Evolutionary conservation across 2,888 invertebrate species (phyloP).

Genomic region (Biston betularia): DNA sequence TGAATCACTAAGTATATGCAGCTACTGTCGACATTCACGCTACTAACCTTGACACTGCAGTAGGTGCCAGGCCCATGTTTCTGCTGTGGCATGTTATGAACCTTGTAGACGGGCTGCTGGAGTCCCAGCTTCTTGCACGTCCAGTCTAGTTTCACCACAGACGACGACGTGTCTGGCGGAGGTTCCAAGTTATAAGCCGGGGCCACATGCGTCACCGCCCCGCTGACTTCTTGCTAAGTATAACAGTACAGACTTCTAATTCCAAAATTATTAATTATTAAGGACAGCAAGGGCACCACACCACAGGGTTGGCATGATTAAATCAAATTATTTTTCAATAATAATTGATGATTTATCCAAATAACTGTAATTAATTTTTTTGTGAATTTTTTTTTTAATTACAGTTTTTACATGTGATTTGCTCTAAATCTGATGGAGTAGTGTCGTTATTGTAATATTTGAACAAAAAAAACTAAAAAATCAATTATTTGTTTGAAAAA

Average conservation of each 20-base stretch:
- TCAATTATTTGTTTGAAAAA: too few species aligned
- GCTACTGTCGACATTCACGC: background rate
- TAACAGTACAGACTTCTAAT: background rate
- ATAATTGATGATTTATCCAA: too few species aligned
- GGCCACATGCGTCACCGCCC: conserved; percentile 65
- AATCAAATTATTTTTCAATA: too few species aligned
- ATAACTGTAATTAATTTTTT: too few species aligned
- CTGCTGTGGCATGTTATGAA: conserved; percentile 60
- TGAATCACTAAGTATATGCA: background rate
- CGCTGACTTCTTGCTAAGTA: conserved; percentile 61
- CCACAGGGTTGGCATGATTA: too few species aligned
- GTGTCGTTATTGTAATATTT: too few species aligned
- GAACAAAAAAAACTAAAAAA: too few species aligned
- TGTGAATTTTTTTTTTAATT: too few species aligned
- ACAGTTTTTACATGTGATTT: too few species aligned
- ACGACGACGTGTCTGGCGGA: conserved; percentile 74
- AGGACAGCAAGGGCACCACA: too few species aligned
- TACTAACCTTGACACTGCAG: conserved; percentile 75
- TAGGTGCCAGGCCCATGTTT: conserved; percentile 68
- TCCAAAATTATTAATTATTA: too few species aligned
- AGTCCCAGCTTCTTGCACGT: conserved; percentile 78
- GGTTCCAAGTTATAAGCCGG: conserved; percentile 71
- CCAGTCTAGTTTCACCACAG: conserved; percentile 75
- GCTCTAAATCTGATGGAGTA: too few species aligned
- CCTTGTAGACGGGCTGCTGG: conserved; percentile 73